These are phyloP conservation scores for Drosophila rufa DNA, from an alignment of 1,140 invertebrate species.

Conservation along the genomic window DNA sequence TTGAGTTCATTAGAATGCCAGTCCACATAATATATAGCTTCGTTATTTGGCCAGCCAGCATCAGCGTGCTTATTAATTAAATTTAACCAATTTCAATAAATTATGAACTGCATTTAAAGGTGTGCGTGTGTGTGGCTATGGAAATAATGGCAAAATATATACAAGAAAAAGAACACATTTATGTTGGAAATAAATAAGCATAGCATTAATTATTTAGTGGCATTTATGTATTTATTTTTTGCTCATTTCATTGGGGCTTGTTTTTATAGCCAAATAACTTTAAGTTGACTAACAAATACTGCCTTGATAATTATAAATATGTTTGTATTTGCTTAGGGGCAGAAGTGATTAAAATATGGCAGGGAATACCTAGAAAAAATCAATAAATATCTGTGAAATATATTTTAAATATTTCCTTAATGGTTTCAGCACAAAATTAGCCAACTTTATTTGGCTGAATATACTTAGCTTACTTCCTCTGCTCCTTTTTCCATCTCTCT, in stretches of 20 bases:
- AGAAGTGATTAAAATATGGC: not conserved
- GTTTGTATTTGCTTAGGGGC: not conserved
- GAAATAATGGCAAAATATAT: conserved; percentile 4
- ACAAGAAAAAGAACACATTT: not conserved
- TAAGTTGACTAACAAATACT: not conserved
- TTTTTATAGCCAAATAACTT: not conserved
- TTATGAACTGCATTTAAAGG: conserved; percentile 6
- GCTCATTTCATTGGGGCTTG: not conserved
- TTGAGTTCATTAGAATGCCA: not conserved
- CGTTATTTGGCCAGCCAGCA: not conserved
- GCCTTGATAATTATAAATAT: conserved; percentile 4
- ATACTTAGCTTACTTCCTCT: not conserved
- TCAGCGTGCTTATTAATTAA: conserved; percentile 1
- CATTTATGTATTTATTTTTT: conserved; percentile 5
- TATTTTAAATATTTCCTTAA: not conserved
- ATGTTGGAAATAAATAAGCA: not conserved
- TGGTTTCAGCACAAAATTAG: not conserved
- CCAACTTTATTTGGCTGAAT: not conserved
- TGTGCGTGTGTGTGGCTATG: not conserved
- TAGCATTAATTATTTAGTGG: conserved; percentile 11
- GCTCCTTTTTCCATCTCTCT: not conserved
- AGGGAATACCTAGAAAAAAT: no score
- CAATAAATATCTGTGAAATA: no score
- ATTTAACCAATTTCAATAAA: conserved; percentile 3
- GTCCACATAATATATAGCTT: not conserved